Percentiles rank a stretch among this genome's conserved stretches.
These are phyloP conservation scores for Phragmatobia fuliginosa DNA, from an alignment of 2,888 invertebrate genomes.

Conservation along the genomic window DNA sequence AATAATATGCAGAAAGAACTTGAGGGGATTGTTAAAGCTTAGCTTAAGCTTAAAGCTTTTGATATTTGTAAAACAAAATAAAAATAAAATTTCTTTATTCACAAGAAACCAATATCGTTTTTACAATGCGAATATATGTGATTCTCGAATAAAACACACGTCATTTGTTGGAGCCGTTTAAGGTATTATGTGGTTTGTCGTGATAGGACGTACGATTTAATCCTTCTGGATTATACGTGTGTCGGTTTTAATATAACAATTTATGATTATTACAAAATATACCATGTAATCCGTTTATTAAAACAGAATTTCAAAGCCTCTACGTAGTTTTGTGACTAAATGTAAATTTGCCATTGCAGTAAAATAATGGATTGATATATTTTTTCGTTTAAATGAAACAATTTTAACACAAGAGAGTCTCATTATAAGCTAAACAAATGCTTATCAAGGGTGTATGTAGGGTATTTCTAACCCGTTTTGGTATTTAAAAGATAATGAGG, in stretches of 20 bases:
- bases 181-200: constrained; percentile 23
- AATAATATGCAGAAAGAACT: no score
- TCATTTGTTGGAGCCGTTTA: constrained; percentile 8
- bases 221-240: constrained; percentile 23
- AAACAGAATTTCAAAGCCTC: background rate
- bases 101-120: background rate
- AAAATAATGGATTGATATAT: background rate
- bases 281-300: constrained; percentile 3
- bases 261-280: background rate
- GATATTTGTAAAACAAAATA: background rate
- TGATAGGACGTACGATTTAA: constrained; percentile 17
- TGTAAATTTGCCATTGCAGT: background rate
- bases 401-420: no score
- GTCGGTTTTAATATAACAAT: constrained; percentile 3
- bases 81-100: background rate
- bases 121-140: constrained; percentile 3
- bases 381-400: background rate
- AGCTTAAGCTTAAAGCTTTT: background rate
- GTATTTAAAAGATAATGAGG: no score
- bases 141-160: constrained; percentile 16
- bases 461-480: no score
- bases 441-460: no score
- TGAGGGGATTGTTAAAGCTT: background rate
- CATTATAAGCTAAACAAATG: no score
- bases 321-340: background rate